Evolutionary conservation across 2,797 vertebrate genomes (phyloP).

Genomic region (Pygocentrus nattereri): DNA sequence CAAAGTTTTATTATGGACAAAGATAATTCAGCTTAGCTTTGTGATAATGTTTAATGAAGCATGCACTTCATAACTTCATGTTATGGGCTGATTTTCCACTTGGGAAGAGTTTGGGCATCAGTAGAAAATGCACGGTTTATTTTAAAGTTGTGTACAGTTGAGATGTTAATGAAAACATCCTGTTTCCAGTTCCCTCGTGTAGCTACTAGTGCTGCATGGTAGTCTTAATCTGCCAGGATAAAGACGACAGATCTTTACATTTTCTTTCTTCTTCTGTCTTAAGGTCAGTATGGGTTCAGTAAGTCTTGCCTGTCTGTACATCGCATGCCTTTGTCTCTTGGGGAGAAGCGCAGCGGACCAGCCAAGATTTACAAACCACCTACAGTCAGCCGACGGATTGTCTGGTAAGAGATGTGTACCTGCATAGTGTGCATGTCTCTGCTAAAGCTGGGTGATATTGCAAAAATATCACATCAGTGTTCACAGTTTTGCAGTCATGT

Average conservation of each 20-base stretch:
- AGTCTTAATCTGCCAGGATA: neutral
- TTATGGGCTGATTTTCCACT: neutral
- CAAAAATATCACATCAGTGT: no score
- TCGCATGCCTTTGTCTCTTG: slow-evolving; percentile 50
- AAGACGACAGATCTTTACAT: neutral
- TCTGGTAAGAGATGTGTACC: slow-evolving; percentile 48
- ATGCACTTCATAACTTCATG: no score
- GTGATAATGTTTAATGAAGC: neutral
- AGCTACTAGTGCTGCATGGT: neutral
- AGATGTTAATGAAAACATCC: neutral
- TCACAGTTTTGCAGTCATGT: no score
- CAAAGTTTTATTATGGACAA: neutral
- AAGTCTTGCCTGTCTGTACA: slow-evolving; percentile 42
- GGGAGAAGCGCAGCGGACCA: slow-evolving; percentile 51
- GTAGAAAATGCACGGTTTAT: neutral
- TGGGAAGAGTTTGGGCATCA: neutral
- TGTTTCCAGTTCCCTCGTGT: neutral
- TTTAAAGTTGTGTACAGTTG: neutral
- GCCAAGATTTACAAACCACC: slow-evolving; percentile 30
- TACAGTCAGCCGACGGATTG: slow-evolving; percentile 21
- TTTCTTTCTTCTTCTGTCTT: slow-evolving; percentile 32
- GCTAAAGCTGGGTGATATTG: no score
- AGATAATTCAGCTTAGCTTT: neutral
- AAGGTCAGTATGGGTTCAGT: slow-evolving; percentile 47
- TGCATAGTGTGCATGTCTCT: neutral